Conservation (phyloP, 2,113 vertebrate species). For the Melanocharis versteri region DNA sequence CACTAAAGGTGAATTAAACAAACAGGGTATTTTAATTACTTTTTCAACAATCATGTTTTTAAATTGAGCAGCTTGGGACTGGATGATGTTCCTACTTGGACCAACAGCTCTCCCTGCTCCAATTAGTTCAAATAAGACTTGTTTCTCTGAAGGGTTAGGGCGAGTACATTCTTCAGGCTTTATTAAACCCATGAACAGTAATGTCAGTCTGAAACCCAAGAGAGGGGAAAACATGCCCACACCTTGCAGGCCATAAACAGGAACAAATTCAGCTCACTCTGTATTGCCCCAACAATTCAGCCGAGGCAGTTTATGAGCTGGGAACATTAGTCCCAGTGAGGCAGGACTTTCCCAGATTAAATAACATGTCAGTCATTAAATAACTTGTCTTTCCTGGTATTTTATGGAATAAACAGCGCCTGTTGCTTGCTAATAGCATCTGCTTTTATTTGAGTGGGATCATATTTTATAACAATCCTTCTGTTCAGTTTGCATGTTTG, state of each 20-base stretch:
- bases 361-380: neutral
- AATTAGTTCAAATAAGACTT: neutral
- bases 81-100: neutral
- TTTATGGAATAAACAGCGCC: slow-evolving; percentile 4
- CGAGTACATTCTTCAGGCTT: neutral
- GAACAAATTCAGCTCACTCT: neutral
- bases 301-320: neutral
- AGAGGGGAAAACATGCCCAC: neutral
- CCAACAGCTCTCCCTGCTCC: neutral
- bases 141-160: neutral
- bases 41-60: neutral
- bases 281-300: neutral
- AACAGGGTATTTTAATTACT: neutral
- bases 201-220: slow-evolving; percentile 16
- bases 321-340: neutral
- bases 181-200: slow-evolving; percentile 14
- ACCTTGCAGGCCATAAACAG: neutral
- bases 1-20: neutral
- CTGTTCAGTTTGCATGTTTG: slow-evolving; percentile 3
- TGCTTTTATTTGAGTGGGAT: slow-evolving; percentile 13
- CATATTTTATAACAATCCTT: neutral
- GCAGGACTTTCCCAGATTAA: neutral
- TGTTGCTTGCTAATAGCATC: neutral
- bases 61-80: neutral
- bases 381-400: neutral